Conservation (phyloP, 2,797 vertebrate species). For the Liasis olivaceus region DNA sequence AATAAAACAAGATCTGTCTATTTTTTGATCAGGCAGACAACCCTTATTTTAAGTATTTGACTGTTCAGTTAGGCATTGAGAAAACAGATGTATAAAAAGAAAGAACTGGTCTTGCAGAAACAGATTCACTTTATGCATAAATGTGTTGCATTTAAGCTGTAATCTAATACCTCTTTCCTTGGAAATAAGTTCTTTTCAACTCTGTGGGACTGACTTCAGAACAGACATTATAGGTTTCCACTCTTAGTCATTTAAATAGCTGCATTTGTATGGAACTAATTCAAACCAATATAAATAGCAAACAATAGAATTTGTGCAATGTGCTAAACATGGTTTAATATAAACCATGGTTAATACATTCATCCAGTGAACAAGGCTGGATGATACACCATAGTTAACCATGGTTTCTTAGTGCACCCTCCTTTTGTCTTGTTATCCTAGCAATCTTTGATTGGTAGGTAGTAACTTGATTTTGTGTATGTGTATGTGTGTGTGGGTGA, state of each 20-base stretch:
- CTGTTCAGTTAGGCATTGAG: constrained; percentile 5
- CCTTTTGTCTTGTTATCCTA: background rate
- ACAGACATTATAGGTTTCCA: background rate
- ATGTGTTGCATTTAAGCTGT: background rate
- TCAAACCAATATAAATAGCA: background rate
- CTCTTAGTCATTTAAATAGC: background rate
- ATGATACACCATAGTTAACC: background rate
- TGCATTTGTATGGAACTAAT: background rate
- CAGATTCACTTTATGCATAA: background rate
- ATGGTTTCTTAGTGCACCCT: background rate
- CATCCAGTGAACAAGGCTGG: background rate
- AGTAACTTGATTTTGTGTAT: background rate
- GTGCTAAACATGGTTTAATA: background rate
- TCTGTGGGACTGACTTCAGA: background rate
- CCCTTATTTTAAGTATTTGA: constrained; percentile 48
- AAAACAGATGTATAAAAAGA: constrained; percentile 36
- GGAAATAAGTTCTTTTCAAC: background rate
- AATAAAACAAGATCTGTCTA: constrained; percentile 41
- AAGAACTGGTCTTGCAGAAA: constrained; percentile 41
- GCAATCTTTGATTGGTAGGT: background rate
- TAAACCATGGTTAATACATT: background rate
- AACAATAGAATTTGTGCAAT: background rate
- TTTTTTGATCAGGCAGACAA: constrained; percentile 33
- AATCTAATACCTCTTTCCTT: background rate
- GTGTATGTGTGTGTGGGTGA: background rate